Evolutionary conservation across 2,797 vertebrate species (phyloP).

Genomic region (Onychomys torridus): DNA sequence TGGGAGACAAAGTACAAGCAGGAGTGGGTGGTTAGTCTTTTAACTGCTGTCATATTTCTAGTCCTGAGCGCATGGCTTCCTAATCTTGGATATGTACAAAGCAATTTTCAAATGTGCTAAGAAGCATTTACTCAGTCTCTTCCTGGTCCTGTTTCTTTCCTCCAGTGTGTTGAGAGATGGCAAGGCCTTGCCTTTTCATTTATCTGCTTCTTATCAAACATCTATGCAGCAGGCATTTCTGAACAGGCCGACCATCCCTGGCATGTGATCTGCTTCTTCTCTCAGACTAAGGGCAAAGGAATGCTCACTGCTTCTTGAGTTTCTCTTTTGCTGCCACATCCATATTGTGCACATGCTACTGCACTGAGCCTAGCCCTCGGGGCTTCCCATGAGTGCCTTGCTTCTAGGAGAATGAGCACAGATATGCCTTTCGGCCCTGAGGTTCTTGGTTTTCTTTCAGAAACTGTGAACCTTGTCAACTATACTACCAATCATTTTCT

Average conservation of each 20-base stretch:
- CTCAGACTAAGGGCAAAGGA: not conserved
- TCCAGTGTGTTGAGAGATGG: not conserved
- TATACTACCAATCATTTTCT: not conserved
- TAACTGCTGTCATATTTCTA: slow-evolving; percentile 40
- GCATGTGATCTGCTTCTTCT: not conserved
- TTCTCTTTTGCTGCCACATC: not conserved
- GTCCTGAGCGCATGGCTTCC: not conserved
- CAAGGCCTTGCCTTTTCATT: not conserved
- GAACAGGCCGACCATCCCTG: not conserved
- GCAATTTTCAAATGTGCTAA: slow-evolving; percentile 3
- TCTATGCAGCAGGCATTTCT: not conserved
- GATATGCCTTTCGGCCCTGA: not conserved
- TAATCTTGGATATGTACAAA: not conserved
- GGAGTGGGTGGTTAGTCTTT: slow-evolving; percentile 43
- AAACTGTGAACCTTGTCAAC: not conserved
- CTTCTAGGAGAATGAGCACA: not conserved
- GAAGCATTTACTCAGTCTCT: not conserved
- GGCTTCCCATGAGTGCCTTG: not conserved
- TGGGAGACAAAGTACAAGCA: not conserved
- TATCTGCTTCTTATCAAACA: not conserved
- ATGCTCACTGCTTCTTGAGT: not conserved
- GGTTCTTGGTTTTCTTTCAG: not conserved
- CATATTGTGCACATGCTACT: not conserved
- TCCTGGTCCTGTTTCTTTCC: not conserved
- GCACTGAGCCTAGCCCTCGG: rapidly evolving